These are phyloP conservation scores for Acrocyrtus sp. DNA, from an alignment of 2,888 invertebrate species.

Conservation along the genomic window DNA sequence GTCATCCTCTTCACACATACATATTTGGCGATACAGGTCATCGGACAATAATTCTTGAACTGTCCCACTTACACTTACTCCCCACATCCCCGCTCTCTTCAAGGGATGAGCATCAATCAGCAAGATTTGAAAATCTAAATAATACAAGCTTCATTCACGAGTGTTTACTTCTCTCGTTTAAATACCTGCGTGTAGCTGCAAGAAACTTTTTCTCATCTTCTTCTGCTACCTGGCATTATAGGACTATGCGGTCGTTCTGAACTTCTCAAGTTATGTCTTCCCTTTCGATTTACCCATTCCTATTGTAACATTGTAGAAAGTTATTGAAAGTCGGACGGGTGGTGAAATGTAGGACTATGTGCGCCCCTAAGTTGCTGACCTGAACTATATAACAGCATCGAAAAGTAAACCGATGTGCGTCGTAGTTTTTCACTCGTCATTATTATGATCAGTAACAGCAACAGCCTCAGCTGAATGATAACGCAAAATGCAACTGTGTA, in stretches of 20 bases:
- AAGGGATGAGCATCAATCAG: not conserved
- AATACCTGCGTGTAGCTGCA: not conserved
- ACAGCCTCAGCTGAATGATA: not conserved
- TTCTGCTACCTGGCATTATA: too few relatives aligned
- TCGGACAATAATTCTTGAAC: not conserved
- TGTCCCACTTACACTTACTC: slow-evolving; percentile 4
- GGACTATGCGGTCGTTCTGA: too few relatives aligned
- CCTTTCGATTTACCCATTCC: slow-evolving; percentile 11
- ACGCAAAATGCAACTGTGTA: not conserved
- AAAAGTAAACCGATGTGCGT: slow-evolving; percentile 35
- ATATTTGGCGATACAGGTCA: slow-evolving; percentile 27
- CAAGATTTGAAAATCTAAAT: not conserved
- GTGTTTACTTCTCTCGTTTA: not conserved
- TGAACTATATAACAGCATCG: slow-evolving; percentile 42
- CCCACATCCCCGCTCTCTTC: not conserved
- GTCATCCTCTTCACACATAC: slow-evolving; percentile 5
- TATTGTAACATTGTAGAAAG: slow-evolving; percentile 23
- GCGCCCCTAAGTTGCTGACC: slow-evolving; percentile 47
- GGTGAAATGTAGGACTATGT: slow-evolving; percentile 36
- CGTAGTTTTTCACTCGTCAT: slow-evolving; percentile 28
- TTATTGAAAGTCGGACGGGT: slow-evolving; percentile 30
- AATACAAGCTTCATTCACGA: not conserved
- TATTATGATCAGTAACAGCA: not conserved
- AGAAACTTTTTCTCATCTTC: too few relatives aligned
- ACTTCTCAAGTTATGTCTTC: too few relatives aligned